phyloP scores from a whole-genome alignment of 1,140 invertebrate species.

The Epicauta chinensis region DNA sequence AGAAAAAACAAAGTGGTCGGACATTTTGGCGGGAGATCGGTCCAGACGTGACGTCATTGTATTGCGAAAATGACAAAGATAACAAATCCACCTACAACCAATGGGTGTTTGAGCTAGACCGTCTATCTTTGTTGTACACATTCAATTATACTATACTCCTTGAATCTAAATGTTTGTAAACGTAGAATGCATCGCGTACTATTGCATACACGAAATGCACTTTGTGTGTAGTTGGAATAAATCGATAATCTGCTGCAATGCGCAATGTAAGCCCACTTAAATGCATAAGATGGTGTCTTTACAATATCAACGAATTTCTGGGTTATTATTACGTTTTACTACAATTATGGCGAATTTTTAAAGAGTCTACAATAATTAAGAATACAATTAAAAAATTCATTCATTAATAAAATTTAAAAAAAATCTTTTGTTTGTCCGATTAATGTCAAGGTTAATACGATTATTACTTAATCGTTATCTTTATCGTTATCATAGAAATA shows the following conservation, averaged over 20 bases:
- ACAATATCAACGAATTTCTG: too few species aligned
- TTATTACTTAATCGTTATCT: slow-evolving; percentile 11
- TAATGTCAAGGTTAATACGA: too few species aligned
- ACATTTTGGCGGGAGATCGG: slow-evolving; percentile 22
- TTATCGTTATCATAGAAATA: slow-evolving; percentile 8
- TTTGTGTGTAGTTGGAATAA: slow-evolving; percentile 15
- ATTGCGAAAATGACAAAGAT: slow-evolving; percentile 7
- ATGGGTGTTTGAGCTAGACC: slow-evolving; percentile 5
- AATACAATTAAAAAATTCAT: too few species aligned
- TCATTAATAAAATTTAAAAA: too few species aligned
- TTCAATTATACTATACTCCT: too few species aligned
- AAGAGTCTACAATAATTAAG: too few species aligned
- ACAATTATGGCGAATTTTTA: too few species aligned
- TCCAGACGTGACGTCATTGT: slow-evolving; percentile 23
- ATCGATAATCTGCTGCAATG: slow-evolving; percentile 11
- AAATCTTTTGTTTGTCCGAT: too few species aligned
- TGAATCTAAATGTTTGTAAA: too few species aligned
- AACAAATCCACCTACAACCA: not conserved
- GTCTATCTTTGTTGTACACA: slow-evolving; percentile 10
- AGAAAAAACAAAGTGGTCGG: not conserved
- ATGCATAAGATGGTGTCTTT: too few species aligned
- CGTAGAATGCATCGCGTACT: too few species aligned
- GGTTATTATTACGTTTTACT: too few species aligned
- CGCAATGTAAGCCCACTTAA: slow-evolving; percentile 19
- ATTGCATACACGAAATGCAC: slow-evolving; percentile 27